Evolutionary conservation across 2,888 invertebrate genomes (phyloP), one percentile per base, ranked within the genome.

Genomic region (Strigamia maritima): DNA sequence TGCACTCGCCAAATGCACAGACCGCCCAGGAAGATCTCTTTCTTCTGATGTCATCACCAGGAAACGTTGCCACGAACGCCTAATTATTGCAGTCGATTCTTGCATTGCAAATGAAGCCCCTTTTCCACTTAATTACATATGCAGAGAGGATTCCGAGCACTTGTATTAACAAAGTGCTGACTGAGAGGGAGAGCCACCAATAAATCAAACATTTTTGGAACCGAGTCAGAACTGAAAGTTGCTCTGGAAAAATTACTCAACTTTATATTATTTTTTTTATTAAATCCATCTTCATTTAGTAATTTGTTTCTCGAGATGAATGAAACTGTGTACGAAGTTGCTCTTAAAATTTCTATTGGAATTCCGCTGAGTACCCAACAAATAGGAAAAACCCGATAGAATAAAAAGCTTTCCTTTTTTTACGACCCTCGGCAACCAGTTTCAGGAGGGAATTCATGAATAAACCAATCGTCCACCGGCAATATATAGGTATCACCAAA

Each of bases 381-480:
- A 70, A 70, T 70, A 70, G 70, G 70, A 28, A 70, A 70, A 70
- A 70, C 70, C 70, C 26, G 70, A 70, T 70, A 70, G 70, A 70
- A 70, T 70, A 70, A 70, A 54, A 70, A 70, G 70, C 70, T 26
- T 70, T 70, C 70, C 26, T 70, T 28, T 70, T 60, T 70, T 70
- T 70, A 70, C 70, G 70, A 70, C 28, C 70, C 70, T 70, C 70
- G 70, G 70, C 70, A 70, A 70, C 70, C 70, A 70, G 70, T 70
- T 70, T 70, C 70, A 28, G 70, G 70, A 28, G 28, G 60, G 70
- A 70, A 70, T 70, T 70, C 70, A 70, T 70, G 70, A 70, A 70
- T 70, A 70, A 70, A 70, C 70, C 70, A 70, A 70, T 70, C 70
- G 70, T 70, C 70, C 70, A 70, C 70, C 70, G 70, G n/a, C 70